Conservation (phyloP, 1,140 invertebrate species). For the Xylocopa sonorina region DNA sequence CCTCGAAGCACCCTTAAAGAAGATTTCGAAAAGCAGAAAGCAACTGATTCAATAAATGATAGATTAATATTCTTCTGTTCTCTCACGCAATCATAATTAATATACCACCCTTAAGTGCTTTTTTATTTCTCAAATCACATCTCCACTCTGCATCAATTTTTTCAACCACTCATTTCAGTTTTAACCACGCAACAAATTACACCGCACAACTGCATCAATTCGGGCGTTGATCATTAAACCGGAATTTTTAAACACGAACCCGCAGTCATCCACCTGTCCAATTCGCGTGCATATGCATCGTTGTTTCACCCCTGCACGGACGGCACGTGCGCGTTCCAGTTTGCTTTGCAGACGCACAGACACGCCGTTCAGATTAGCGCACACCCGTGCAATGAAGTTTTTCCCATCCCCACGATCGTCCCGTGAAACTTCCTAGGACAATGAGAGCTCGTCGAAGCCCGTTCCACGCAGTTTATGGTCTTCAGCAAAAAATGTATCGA, state of each 20-base stretch:
- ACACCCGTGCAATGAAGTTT: constrained; percentile 2
- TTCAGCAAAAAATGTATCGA: not conserved
- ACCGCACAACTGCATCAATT: not conserved
- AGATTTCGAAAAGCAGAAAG: too few species aligned
- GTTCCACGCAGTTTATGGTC: not conserved
- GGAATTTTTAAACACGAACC: not conserved
- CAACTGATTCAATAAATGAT: too few species aligned
- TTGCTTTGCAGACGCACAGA: constrained; percentile 14
- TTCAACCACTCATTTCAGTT: not conserved
- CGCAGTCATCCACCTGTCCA: not conserved
- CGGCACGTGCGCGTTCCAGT: constrained; percentile 9
- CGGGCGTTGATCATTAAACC: not conserved
- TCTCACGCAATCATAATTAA: too few species aligned
- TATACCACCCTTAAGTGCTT: too few species aligned
- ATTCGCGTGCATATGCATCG: constrained; percentile 7
- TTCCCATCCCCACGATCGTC: not conserved
- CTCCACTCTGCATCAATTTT: too few species aligned
- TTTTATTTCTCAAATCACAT: too few species aligned
- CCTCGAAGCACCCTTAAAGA: too few species aligned
- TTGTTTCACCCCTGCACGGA: not conserved
- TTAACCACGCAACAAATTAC: not conserved
- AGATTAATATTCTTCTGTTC: too few species aligned
- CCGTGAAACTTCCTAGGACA: not conserved
- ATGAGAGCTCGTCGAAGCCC: not conserved
- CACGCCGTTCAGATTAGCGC: not conserved